phyloP scores from a whole-genome alignment of 2,797 vertebrate species.

The Diplodus sargus region DNA sequence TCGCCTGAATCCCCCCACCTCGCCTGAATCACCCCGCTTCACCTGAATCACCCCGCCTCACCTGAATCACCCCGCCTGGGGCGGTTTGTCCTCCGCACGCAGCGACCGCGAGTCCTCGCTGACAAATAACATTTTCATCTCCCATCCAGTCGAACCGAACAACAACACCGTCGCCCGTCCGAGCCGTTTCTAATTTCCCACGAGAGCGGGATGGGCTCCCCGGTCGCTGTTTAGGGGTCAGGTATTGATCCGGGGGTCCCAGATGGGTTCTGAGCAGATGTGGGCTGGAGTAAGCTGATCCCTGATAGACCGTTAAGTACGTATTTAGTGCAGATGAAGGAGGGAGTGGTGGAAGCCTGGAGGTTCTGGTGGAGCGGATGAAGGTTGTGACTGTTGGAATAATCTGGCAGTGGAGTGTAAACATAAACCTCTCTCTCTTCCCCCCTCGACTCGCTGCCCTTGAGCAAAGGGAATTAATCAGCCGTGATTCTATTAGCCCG shows the following conservation, averaged over 20 bases:
- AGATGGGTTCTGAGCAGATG: constrained; percentile 14
- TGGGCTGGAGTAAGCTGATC: constrained; percentile 17
- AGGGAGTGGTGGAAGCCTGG: not conserved
- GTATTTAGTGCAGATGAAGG: not conserved
- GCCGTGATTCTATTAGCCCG: constrained; percentile 9
- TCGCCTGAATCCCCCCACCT: constrained; percentile 27
- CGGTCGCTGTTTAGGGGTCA: constrained; percentile 24
- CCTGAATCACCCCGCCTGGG: constrained; percentile 30
- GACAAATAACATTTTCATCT: constrained; percentile 50
- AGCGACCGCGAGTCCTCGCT: constrained; percentile 7
- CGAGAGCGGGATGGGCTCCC: constrained; percentile 28
- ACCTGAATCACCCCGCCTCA: constrained; percentile 31
- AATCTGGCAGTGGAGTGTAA: not conserved
- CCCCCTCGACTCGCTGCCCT: constrained; percentile 9
- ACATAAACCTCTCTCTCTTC: not conserved
- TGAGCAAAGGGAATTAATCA: constrained; percentile 36
- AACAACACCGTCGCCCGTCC: not conserved
- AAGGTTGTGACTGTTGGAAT: constrained; percentile 1
- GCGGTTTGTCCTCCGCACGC: constrained; percentile 4
- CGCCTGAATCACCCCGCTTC: constrained; percentile 29
- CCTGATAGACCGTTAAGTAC: constrained; percentile 6
- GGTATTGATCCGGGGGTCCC: constrained; percentile 53
- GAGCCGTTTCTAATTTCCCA: constrained; percentile 63
- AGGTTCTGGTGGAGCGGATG: not conserved
- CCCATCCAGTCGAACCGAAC: constrained; percentile 26